These are phyloP conservation scores for Ophion obscuratus DNA, from an alignment of 2,888 invertebrate genomes.

Conservation along the genomic window DNA sequence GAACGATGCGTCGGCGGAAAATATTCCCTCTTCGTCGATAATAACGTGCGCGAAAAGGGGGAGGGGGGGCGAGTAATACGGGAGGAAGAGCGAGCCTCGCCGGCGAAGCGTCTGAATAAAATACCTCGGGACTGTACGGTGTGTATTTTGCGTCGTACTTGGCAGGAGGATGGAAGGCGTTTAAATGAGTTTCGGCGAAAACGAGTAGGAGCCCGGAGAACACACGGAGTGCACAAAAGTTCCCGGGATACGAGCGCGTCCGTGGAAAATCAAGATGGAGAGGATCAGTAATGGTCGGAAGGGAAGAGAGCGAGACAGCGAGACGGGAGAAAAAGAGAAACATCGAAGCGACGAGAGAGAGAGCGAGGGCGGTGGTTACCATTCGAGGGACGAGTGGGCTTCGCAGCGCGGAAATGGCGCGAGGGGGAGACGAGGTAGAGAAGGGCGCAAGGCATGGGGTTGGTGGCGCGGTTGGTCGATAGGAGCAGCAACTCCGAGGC, in stretches of 20 bases:
- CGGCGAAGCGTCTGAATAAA: neutral
- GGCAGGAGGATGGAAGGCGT: slow-evolving; percentile 34
- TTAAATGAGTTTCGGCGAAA: slow-evolving; percentile 40
- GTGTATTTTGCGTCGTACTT: slow-evolving; percentile 24
- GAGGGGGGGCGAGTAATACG: neutral
- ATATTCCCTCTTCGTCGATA: neutral
- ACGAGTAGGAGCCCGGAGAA: slow-evolving; percentile 37
- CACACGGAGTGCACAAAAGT: slow-evolving; percentile 35
- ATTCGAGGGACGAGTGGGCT: slow-evolving; percentile 67
- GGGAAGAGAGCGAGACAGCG: slow-evolving; percentile 60
- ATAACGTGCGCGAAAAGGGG: neutral
- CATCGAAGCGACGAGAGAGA: slow-evolving; percentile 67
- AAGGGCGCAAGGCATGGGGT: slow-evolving; percentile 68
- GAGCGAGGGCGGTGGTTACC: slow-evolving; percentile 62
- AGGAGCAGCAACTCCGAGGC: slow-evolving; percentile 68
- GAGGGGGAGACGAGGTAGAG: slow-evolving; percentile 58
- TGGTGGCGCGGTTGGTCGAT: slow-evolving; percentile 72
- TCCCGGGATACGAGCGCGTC: slow-evolving; percentile 53
- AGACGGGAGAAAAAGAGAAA: slow-evolving; percentile 64
- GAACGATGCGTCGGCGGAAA: neutral
- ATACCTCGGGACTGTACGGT: slow-evolving; percentile 28
- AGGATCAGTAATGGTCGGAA: slow-evolving; percentile 73
- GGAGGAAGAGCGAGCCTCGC: neutral
- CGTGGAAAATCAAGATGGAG: slow-evolving; percentile 75
- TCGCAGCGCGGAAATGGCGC: slow-evolving; percentile 61